Evolutionary conservation across 2,113 vertebrate genomes (phyloP).

Genomic region (Lichenostomus cassidix): DNA sequence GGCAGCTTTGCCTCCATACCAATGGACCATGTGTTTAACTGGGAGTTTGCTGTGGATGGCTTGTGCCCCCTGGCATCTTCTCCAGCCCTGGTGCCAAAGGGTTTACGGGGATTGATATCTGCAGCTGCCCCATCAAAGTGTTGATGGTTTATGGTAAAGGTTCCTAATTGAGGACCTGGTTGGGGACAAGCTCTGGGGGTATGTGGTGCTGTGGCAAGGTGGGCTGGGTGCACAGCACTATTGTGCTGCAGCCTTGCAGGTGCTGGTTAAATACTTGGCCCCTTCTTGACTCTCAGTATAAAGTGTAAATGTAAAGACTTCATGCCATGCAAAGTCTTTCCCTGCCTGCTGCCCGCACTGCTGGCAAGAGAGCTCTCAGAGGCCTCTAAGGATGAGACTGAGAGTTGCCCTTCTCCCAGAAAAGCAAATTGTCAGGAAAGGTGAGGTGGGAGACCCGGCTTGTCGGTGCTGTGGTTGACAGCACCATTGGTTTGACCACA

Average conservation of each 20-base stretch:
- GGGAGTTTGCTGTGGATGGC: neutral
- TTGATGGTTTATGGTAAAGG: neutral
- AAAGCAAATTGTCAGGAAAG: neutral
- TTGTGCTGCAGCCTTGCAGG: neutral
- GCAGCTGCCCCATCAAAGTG: neutral
- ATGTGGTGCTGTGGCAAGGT: neutral
- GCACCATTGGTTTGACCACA: rapidly evolving
- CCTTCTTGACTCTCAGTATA: neutral
- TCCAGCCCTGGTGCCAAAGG: neutral
- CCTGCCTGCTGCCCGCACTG: rapidly evolving
- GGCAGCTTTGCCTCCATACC: constrained; percentile 34
- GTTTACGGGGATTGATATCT: neutral
- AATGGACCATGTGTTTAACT: neutral
- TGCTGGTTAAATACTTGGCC: neutral
- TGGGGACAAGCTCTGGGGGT: neutral
- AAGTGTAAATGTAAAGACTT: neutral
- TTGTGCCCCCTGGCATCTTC: neutral
- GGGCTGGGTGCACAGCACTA: rapidly evolving
- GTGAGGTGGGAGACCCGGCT: neutral
- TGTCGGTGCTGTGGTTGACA: neutral
- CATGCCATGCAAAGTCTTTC: neutral
- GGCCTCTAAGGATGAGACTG: rapidly evolving
- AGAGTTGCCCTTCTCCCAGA: neutral
- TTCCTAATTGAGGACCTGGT: neutral
- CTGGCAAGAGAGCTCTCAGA: neutral